Evolutionary conservation across 2,113 vertebrate genomes (phyloP), one percentile per base, ranked within the genome.

Genomic region (Hyaena hyaena): DNA sequence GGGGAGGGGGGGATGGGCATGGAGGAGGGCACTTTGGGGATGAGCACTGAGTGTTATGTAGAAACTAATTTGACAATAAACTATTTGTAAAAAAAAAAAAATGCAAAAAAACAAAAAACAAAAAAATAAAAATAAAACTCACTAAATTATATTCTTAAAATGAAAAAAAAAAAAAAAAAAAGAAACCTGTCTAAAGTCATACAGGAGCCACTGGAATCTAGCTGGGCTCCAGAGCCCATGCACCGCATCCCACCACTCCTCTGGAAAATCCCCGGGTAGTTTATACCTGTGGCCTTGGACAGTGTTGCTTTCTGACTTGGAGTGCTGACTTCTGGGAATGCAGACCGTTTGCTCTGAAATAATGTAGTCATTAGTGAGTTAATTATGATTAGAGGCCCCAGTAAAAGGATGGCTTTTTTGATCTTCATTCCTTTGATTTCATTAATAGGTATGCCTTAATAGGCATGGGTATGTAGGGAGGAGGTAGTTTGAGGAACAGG

Each of bases 391-490:
- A 97, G 88, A 86, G 33, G 68, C 17, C 71, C 63, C 31, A 26
- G 23, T 88, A 35, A 82, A 77, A 73, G 74, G 12, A 43, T n/a
- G 86, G 39, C 14, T 93, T 73, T 69, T 96, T 91, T 93, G 68
- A 95, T 94, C 82, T 76, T 91, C 63, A 33, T 81, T 61, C 77
- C n/a, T 96, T 92, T 95, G 80, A 94, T 97, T 92, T 92, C 83
- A 83, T 87, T 95, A 86, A 73, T 81, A 33, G 17, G 26, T 48
- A 6, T 21, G 50, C 53, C 24, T 76, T 85, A 80, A 39, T 45
- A 79, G 93, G 55, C 2, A 1, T 88, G 66, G 35, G n/a, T 43
- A n/a, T 69, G 12, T 6, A 53, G 33, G 31, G 45, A 90, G 81
- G 76, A 93, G 55, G 63, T 28, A 83, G 19, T 66, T 76, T 95